Conservation (phyloP, 2,888 invertebrate species). For the Aelia acuminata region DNA sequence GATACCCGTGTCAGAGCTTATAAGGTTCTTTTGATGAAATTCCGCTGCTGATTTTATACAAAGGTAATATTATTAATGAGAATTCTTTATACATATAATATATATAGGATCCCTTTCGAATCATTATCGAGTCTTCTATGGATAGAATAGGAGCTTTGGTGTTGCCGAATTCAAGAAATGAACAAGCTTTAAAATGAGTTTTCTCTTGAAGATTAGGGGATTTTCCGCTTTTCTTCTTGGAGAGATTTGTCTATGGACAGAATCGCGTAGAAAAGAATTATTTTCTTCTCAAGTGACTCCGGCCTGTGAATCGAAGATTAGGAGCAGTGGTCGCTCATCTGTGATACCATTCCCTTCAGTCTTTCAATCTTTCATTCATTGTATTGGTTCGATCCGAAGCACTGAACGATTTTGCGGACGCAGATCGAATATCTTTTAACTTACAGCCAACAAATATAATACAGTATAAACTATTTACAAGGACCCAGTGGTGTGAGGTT, state of each 20-base stretch:
- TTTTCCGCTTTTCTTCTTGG: constrained; percentile 1
- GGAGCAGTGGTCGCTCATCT: neutral
- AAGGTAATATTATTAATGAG: too few relatives aligned
- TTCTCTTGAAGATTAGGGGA: neutral
- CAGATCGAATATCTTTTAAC: neutral
- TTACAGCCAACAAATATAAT: neutral
- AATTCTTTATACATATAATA: too few relatives aligned
- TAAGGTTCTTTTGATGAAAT: neutral
- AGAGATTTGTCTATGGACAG: neutral
- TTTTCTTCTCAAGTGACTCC: neutral
- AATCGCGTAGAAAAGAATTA: neutral
- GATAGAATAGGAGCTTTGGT: neutral
- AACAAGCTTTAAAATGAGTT: neutral
- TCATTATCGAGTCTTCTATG: neutral
- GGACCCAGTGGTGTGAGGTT: too few relatives aligned
- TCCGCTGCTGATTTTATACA: neutral
- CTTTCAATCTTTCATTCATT: neutral
- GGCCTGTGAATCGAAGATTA: constrained; percentile 27
- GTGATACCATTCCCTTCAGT: neutral
- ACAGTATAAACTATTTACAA: neutral
- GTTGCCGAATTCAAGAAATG: neutral
- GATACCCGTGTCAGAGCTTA: neutral
- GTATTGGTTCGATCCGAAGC: neutral
- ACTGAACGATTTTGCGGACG: neutral
- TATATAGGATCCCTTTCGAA: neutral